A percentile compares a stretch with the other conserved stretches of the same genome.
Evolutionary conservation across 2,888 invertebrate genomes (phyloP).

Genomic region (Volucella zonaria): DNA sequence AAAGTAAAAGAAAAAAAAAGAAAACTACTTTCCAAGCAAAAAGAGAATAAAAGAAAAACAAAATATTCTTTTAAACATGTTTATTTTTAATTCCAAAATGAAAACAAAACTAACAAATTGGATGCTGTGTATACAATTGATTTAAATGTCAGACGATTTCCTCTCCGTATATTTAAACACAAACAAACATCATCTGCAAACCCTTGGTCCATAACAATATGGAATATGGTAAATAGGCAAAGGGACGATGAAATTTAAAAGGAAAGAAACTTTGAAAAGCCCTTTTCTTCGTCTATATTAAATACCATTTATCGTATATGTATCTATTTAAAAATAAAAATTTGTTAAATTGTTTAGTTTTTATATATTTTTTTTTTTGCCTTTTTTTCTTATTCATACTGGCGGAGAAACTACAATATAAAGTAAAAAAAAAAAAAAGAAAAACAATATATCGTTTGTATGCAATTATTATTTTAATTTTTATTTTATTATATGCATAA

Average conservation of each 20-base stretch:
- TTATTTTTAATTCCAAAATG: constrained; percentile 60
- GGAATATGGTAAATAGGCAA: too few species aligned
- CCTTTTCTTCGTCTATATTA: not conserved
- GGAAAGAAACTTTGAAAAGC: not conserved
- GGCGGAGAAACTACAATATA: constrained; percentile 27
- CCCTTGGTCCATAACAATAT: too few species aligned
- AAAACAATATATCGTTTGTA: constrained; percentile 52
- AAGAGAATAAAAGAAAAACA: constrained; percentile 45
- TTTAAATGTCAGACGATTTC: constrained; percentile 23
- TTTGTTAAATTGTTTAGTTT: too few species aligned
- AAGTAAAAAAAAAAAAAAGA: constrained; percentile 29
- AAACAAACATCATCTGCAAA: too few species aligned
- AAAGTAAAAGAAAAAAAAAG: constrained; percentile 25
- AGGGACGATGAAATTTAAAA: not conserved
- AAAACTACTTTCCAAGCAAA: constrained; percentile 42
- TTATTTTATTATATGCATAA: constrained; percentile 52
- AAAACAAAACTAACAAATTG: constrained; percentile 13
- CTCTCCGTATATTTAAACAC: not conserved
- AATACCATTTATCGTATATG: too few species aligned
- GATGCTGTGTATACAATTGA: constrained; percentile 45
- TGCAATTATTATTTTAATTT: constrained; percentile 51
- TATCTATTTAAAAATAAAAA: too few species aligned
- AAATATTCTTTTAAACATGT: constrained; percentile 68
- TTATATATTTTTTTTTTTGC: too few species aligned
- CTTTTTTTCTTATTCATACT: constrained; percentile 19